Evolutionary conservation across 2,888 invertebrate species (phyloP), one percentile per base, ranked within the genome.

Genomic region (Amphiduros pacificus): DNA sequence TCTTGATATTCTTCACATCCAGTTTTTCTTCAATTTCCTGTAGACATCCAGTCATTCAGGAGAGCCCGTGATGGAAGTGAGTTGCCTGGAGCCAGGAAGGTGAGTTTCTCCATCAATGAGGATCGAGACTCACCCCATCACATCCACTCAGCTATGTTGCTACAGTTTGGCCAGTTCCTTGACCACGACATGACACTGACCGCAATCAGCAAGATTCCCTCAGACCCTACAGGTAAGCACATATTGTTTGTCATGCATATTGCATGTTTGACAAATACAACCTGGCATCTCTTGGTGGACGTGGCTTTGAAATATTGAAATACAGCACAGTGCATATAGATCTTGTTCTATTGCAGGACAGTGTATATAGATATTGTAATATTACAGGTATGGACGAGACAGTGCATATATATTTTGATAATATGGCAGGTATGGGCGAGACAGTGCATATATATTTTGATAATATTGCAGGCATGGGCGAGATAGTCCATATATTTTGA

Each of bases 161-260:
- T 56, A 31, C 60, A 60, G 22, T 63, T 60, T 60, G 63, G 63
- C n/a, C 63, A 63, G 60, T 63, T 63, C 36, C 27, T 63, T 5
- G 63, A 63, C 36, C 63, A 63, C 29, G 63, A 63, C 29, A n/a
- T 63, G n/a, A 51, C 60, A 5, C 60, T 55, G n/a, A 63, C 63
- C 4, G 63, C 63, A 17, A 63, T 60, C 55, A 56, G 50, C n/a
- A 55, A 55, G 44, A 14, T 58, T n/a, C 17, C 55, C 27, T 29
- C 54, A 4, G 62, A 62, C 17, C 57, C 57, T 1, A 44, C 20
- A 1, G 64, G 64, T 64, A 36, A 61, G 61, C n/a, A n/a, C n/a
- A n/a, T n/a, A 36, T 36, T 36, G 36, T 36, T 14, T 36, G 36
- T 17, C 17, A 36, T 14, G 36, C 11, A 17, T 36, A 36, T 9